These are phyloP conservation scores for Macaca nemestrina DNA, from an alignment of 2,113 vertebrate species.

Conservation along the genomic window DNA sequence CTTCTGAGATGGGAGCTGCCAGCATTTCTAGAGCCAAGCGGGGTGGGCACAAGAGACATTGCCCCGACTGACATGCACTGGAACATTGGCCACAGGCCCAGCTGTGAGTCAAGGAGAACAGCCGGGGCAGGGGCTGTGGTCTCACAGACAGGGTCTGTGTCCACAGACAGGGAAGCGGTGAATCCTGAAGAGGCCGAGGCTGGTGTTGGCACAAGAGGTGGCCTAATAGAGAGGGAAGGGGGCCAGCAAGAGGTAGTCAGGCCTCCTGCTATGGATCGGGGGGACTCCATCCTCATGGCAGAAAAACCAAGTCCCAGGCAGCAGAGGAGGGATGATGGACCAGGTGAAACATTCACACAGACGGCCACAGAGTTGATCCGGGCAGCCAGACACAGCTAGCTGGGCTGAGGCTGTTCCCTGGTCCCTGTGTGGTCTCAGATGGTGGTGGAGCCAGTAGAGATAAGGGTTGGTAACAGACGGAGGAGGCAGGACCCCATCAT, in stretches of 20 bases:
- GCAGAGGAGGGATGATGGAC: neutral
- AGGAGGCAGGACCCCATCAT: neutral
- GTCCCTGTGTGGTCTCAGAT: neutral
- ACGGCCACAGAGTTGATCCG: neutral
- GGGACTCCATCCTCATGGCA: neutral
- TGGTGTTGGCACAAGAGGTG: neutral
- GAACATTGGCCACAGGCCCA: neutral
- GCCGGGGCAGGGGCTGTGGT: neutral
- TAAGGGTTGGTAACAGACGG: neutral
- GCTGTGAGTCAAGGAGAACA: neutral
- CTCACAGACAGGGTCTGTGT: neutral
- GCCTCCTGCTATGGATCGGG: neutral
- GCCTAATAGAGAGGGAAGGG: neutral
- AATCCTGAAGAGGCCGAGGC: too few species aligned
- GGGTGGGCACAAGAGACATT: neutral
- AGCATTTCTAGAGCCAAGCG: neutral
- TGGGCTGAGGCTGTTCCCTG: neutral
- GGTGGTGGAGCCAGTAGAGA: neutral
- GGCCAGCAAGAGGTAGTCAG: neutral
- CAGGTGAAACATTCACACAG: neutral
- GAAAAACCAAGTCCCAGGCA: neutral
- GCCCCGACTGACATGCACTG: neutral
- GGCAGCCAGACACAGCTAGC: neutral
- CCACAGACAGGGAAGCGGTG: neutral
- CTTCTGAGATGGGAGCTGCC: neutral